These are phyloP conservation scores for Chionoecetes opilio DNA, from an alignment of 1,140 invertebrate species.

Conservation along the genomic window DNA sequence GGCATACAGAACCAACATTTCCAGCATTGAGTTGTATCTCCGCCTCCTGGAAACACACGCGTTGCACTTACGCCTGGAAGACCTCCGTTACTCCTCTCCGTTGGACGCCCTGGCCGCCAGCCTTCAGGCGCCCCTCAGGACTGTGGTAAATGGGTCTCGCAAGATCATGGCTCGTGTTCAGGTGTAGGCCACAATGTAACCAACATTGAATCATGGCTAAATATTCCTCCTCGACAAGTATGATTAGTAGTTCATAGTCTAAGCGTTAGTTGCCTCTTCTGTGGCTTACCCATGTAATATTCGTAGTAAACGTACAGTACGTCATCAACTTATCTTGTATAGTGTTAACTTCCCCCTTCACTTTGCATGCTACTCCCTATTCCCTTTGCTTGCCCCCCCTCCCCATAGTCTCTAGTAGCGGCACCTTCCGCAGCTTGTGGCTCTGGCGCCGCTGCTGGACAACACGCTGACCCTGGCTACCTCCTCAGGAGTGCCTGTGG, in stretches of 20 bases:
- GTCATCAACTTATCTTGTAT: background rate
- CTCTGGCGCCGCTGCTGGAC: conserved; percentile 67
- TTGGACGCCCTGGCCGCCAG: background rate
- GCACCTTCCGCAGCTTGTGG: conserved; percentile 58
- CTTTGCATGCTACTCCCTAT: background rate
- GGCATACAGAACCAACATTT: conserved; percentile 55
- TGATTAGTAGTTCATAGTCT: background rate
- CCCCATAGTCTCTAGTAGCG: conserved; percentile 23
- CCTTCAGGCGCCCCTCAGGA: conserved; percentile 46
- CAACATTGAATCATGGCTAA: background rate
- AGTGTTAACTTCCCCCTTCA: background rate
- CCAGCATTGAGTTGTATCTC: conserved; percentile 61
- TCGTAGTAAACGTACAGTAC: too few species aligned
- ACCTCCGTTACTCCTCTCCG: conserved; percentile 44
- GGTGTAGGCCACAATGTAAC: background rate
- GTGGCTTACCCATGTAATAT: background rate
- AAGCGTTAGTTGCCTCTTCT: background rate
- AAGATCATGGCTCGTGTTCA: background rate
- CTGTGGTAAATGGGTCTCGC: conserved; percentile 36
- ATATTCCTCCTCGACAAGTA: background rate
- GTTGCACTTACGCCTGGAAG: conserved; percentile 53
- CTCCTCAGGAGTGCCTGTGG: conserved; percentile 69
- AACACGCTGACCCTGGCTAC: conserved; percentile 70
- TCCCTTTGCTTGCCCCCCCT: background rate
- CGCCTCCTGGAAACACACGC: conserved; percentile 63